Base-by-base conservation (phyloP, 2,797 vertebrate species). In the Chiloscyllium punctatum region DNA sequence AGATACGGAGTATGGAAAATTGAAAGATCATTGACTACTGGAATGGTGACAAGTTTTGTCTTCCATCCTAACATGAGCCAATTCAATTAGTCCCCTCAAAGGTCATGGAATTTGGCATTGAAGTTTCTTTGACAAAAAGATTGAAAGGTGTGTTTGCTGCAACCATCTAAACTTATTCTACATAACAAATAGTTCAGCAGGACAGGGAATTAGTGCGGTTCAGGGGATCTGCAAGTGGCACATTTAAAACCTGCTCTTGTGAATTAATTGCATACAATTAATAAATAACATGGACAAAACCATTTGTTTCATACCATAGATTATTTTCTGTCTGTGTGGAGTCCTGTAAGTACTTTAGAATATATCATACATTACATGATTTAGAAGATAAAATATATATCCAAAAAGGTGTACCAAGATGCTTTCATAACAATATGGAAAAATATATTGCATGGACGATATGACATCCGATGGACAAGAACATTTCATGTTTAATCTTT, bases 31-130 rank as follows among this genome's bases (percentile, higher is more conserved):
- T 42, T 57, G 48, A 95, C 42, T 94, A 37, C 11, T 74, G 92
- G 92, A 94, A 95, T n/a, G 42, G 27, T 95, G 77, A 77, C 94
- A 95, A 95, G 95, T 74, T 95, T 13, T 72, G 11, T 95, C 95
- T 77, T 95, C 48, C 94, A 77, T 51, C 77, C 72, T 48, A 53
- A 72, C 27, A 16, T 77, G 71, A 72, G 33, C 27, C 69, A 51
- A 53, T 95, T 95, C 69, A 95, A 53, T 95, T 77, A n/a, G 53
- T 74, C 71, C 71, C 71, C 53, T 95, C 71, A 51, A 94, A 74
- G 71, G 30, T 95, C 94, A 95, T 95, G 94, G 71, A 95, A 74
- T 74, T 95, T 77, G 71, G 94, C 94, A 74, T 33, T 77, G 48
- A 51, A 77, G 48, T 77, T 95, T 95, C 27, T 77, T 77, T 37